A percentile compares a stretch with the other conserved stretches of the same genome.
These are phyloP conservation scores for Xenopus borealis DNA, from an alignment of 2,113 vertebrate species.

Conservation along the genomic window DNA sequence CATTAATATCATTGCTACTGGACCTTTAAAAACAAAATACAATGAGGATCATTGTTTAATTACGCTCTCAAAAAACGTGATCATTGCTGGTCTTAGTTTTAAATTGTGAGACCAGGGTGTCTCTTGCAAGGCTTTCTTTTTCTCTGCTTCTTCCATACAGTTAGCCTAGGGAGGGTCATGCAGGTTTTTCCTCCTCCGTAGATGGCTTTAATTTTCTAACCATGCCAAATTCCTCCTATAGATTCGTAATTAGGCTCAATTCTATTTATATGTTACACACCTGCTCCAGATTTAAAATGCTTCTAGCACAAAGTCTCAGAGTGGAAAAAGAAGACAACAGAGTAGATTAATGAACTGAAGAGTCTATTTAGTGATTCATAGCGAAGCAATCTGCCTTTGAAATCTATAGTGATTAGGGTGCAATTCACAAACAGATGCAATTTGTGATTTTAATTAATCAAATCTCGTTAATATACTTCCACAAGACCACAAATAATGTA, in stretches of 20 bases:
- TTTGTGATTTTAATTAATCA: not conserved
- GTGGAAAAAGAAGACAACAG: not conserved
- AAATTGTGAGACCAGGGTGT: too few species aligned
- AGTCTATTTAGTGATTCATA: constrained; percentile 1
- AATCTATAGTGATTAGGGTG: constrained; percentile 4
- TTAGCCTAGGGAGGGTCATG: too few species aligned
- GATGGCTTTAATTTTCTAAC: not conserved
- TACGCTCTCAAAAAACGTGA: too few species aligned
- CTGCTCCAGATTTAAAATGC: not conserved
- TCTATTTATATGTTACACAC: not conserved
- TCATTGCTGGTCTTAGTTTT: too few species aligned
- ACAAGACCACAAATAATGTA: constrained; percentile 3
- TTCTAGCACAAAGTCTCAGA: not conserved
- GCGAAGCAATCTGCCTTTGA: not conserved
- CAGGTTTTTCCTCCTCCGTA: not conserved
- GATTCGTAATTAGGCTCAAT: not conserved
- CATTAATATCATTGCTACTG: too few species aligned
- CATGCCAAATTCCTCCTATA: not conserved
- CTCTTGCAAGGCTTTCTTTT: not conserved
- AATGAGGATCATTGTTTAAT: too few species aligned
- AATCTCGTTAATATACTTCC: constrained; percentile 1
- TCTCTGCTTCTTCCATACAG: not conserved
- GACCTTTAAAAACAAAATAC: too few species aligned
- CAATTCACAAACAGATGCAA: not conserved
- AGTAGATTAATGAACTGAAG: constrained; percentile 1